Base-by-base conservation (phyloP, 2,113 vertebrate genomes). In the Malurus melanocephalus region DNA sequence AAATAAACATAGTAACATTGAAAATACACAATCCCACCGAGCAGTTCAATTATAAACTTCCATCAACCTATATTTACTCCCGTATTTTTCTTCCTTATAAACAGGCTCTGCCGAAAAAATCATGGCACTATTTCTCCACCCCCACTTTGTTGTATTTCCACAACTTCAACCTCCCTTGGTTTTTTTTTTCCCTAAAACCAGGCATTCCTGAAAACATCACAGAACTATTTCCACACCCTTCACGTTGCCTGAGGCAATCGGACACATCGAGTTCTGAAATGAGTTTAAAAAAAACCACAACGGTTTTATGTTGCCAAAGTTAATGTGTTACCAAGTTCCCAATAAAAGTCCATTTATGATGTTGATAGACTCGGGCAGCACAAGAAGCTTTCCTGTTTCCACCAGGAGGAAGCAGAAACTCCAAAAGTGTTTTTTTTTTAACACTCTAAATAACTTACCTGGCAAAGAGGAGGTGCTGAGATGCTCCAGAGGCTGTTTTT, bases 361-460 rank as follows among this genome's bases (percentile, higher is more conserved):
- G 30, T 2, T 6, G 62, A 57, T 7, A 15, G 53, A 30, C 23
- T 68, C 4, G 15, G 65, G 24, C 32, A 22, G 49, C 18, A 55
- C 49, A 45, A 72, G 49, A 2, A 35, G 7, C 32, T 71, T 32
- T 56, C 35, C 3, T 0, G 1, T 33, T 85, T 72, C 79, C 24
- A 81, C 26, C 55, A 33, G 27, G 17, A 73, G 7, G 28, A 46
- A 74, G 35, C 10, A 67, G 33, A n/a, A 92, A 69, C 48, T 67
- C 60, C 52, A 10, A 1, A 28, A 21, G 2, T n/a, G 18, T 33
- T 2, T 1, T 8, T 40, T 55, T 45, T 30, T 7, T 4, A 38
- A 62, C n/a, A 12, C 23, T 35, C 27, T 40, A 22, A 67, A 30
- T 17, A 91, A 82, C 90, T 92, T 11, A 93, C 74, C 69, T 51